phyloP scores from a whole-genome alignment of 2,888 invertebrate species.

The Cotesia congregata region DNA sequence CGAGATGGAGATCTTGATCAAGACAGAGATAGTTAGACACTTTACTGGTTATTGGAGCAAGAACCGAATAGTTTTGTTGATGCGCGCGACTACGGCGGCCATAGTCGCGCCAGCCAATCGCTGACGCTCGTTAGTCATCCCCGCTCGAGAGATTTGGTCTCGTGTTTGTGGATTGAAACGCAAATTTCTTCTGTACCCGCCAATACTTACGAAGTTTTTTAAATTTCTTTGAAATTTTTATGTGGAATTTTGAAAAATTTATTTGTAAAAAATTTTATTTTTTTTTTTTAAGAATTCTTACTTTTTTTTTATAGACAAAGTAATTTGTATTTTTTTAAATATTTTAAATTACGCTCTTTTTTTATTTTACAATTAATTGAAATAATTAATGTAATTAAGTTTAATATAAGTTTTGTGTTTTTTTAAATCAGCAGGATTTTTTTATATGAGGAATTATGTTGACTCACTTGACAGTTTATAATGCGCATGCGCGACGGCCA shows the following conservation, averaged over 20 bases:
- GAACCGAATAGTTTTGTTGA: not conserved
- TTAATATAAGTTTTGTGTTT: too few species aligned
- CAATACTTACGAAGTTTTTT: not conserved
- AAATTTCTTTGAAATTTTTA: not conserved
- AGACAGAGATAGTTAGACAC: not conserved
- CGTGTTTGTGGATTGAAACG: conserved; percentile 36
- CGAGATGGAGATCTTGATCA: not conserved
- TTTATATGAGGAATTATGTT: too few species aligned
- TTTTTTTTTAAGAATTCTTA: not conserved
- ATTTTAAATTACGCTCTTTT: too few species aligned
- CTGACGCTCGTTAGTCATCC: conserved; percentile 46
- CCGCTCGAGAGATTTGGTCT: conserved; percentile 29
- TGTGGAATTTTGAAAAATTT: not conserved
- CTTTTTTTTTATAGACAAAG: not conserved
- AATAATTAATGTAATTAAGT: too few species aligned
- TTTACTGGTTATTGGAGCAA: not conserved
- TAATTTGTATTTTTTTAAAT: too few species aligned
- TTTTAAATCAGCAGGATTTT: too few species aligned
- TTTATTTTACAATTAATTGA: too few species aligned
- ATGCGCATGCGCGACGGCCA: too few species aligned
- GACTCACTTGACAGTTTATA: too few species aligned
- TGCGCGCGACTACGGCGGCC: conserved; percentile 57
- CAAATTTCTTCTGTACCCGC: conserved; percentile 6
- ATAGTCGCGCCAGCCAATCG: conserved; percentile 61
- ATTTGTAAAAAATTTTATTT: not conserved